Conservation (phyloP, 2,113 vertebrate species). For the Maccullochella peelii region DNA sequence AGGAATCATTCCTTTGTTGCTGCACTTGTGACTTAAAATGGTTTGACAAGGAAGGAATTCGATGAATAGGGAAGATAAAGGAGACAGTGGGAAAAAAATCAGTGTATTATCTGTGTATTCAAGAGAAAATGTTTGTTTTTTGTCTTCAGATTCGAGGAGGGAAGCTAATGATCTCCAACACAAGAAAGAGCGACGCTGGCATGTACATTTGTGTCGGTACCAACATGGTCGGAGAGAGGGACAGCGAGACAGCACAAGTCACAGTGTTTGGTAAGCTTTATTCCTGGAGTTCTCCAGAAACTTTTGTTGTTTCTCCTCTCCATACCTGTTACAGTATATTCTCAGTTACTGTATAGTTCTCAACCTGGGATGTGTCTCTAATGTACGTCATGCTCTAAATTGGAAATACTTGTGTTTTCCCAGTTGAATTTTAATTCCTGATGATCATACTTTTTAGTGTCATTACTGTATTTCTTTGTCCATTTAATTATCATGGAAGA, state of each 20-base stretch:
- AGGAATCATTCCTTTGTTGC: not conserved
- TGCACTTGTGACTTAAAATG: not conserved
- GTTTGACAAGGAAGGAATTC: not conserved
- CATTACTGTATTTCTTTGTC: not conserved
- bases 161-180: conserved; percentile 99
- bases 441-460: not conserved
- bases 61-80: not conserved
- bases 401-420: conserved; percentile 7
- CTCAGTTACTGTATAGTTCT: not conserved
- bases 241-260: conserved; percentile 96
- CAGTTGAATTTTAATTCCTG: not conserved
- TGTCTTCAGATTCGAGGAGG: conserved; percentile 92
- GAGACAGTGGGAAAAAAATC: not conserved
- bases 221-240: conserved; percentile 98
- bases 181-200: conserved; percentile 94
- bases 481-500: not conserved
- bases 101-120: conserved; percentile 7
- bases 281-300: conserved; percentile 1
- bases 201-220: conserved; percentile 98
- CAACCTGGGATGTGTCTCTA: not conserved
- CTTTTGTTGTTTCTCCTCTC: not conserved
- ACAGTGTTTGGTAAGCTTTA: conserved; percentile 94
- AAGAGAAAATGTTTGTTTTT: not conserved
- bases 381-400: not conserved
- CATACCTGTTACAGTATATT: not conserved